Percentiles rank a stretch among this genome's conserved stretches.
Evolutionary conservation across 2,113 vertebrate genomes (phyloP).

Genomic region (Rhagologus leucostigma): DNA sequence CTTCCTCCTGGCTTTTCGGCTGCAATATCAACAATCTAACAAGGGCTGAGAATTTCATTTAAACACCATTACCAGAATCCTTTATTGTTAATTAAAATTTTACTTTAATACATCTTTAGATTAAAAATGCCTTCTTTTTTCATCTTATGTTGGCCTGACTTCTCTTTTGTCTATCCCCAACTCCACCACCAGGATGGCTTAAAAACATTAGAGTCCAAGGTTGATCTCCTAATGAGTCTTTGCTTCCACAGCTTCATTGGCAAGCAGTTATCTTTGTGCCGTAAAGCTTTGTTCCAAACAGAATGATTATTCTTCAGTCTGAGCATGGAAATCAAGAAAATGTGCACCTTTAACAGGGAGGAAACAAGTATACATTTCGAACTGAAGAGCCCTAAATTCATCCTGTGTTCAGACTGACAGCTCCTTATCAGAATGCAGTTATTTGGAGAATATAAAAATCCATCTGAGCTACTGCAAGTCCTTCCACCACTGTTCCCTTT

Average conservation of each 20-base stretch:
- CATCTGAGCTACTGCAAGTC: neutral
- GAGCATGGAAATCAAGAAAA: neutral
- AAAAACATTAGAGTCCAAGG: neutral
- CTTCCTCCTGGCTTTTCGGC: neutral
- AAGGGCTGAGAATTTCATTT: neutral
- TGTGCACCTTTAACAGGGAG: neutral
- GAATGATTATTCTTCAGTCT: neutral
- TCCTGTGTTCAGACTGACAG: fast-evolving
- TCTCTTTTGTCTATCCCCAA: neutral
- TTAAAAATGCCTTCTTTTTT: neutral
- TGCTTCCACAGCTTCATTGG: neutral
- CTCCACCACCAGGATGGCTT: neutral
- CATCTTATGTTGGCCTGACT: neutral
- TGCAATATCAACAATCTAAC: neutral
- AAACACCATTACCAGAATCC: neutral
- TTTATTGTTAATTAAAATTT: neutral
- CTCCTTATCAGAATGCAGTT: neutral
- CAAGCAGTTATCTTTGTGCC: neutral
- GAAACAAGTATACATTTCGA: neutral
- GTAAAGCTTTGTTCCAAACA: neutral
- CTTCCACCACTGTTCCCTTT: neutral
- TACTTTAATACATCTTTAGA: neutral
- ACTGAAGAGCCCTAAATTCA: neutral
- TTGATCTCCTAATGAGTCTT: neutral
- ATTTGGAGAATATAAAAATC: neutral